phyloP scores from a whole-genome alignment of 1,140 invertebrate genomes.

The Pygmarrhopalites habei region DNA sequence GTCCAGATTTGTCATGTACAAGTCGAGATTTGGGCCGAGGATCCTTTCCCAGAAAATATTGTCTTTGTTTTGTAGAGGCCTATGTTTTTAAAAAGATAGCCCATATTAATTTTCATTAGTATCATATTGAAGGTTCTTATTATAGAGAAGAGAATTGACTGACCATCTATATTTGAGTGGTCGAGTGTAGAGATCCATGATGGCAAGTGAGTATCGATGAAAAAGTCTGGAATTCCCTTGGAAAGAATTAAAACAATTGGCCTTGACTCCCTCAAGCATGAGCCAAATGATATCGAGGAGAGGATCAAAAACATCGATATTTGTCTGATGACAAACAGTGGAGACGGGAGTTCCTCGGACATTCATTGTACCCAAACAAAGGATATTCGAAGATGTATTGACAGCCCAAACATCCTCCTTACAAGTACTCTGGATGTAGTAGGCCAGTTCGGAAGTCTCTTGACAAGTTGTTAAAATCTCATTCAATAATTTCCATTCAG shows the following conservation, averaged over 20 bases:
- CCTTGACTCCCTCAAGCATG: slow-evolving; percentile 1
- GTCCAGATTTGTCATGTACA: neutral
- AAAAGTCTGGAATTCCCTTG: slow-evolving; percentile 8
- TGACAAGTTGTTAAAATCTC: neutral
- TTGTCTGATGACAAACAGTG: neutral
- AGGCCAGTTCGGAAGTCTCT: neutral
- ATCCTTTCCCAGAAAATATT: neutral
- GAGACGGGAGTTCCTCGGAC: neutral
- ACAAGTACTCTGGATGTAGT: neutral
- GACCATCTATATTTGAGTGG: slow-evolving; percentile 10
- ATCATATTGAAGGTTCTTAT: neutral
- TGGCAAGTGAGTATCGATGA: slow-evolving; percentile 5
- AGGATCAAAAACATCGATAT: neutral
- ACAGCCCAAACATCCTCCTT: slow-evolving; percentile 4
- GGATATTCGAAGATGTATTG: neutral
- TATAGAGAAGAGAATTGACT: neutral
- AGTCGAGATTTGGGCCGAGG: neutral
- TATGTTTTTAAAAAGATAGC: neutral
- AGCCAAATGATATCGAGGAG: slow-evolving; percentile 10
- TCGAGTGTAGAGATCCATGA: slow-evolving; percentile 8
- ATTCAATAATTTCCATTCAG: neutral
- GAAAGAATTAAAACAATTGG: slow-evolving; percentile 8
- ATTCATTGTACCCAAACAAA: neutral
- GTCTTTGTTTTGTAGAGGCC: neutral
- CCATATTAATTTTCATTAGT: neutral